phyloP scores from a whole-genome alignment of 30 jellyfish, hydroid and myxozoan genomes.

The Mastigias papua region DNA sequence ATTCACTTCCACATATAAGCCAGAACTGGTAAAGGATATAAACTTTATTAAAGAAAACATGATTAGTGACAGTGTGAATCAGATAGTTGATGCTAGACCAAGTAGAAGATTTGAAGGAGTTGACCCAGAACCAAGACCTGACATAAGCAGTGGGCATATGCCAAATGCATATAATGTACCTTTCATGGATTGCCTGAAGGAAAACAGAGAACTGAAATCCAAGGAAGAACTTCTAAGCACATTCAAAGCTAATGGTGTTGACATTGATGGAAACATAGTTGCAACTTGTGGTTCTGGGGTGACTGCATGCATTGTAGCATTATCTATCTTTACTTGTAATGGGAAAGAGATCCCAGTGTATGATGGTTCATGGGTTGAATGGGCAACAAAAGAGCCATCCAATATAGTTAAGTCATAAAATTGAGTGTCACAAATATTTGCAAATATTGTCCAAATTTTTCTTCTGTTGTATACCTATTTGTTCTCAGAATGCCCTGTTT shows the following conservation, averaged over 20 bases:
- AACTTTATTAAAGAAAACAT: constrained; percentile 57
- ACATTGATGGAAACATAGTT: constrained; percentile 54
- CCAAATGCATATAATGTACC: constrained; percentile 83
- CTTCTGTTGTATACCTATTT: too few species aligned
- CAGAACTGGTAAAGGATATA: constrained; percentile 71
- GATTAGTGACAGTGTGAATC: constrained; percentile 40
- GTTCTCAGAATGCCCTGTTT: background rate
- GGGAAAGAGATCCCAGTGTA: constrained; percentile 85
- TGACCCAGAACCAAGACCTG: constrained; percentile 79
- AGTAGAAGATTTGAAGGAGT: constrained; percentile 73
- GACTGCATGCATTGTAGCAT: constrained; percentile 84
- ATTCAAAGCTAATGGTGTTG: constrained; percentile 72
- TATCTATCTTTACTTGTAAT: constrained; percentile 41
- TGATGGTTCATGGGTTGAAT: constrained; percentile 98
- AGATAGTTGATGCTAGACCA: constrained; percentile 93
- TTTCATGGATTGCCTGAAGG: constrained; percentile 62
- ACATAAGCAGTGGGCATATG: constrained; percentile 87
- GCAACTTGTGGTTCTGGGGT: constrained; percentile 97
- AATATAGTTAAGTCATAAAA: background rate
- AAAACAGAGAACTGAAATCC: constrained; percentile 52
- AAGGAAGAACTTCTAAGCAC: constrained; percentile 44
- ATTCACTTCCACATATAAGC: constrained; percentile 59
- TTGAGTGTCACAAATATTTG: too few species aligned
- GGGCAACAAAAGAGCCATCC: constrained; percentile 75
- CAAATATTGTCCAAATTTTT: too few species aligned